These are phyloP conservation scores for Phasianus colchicus DNA, from an alignment of 2,113 vertebrate genomes.

Conservation along the genomic window DNA sequence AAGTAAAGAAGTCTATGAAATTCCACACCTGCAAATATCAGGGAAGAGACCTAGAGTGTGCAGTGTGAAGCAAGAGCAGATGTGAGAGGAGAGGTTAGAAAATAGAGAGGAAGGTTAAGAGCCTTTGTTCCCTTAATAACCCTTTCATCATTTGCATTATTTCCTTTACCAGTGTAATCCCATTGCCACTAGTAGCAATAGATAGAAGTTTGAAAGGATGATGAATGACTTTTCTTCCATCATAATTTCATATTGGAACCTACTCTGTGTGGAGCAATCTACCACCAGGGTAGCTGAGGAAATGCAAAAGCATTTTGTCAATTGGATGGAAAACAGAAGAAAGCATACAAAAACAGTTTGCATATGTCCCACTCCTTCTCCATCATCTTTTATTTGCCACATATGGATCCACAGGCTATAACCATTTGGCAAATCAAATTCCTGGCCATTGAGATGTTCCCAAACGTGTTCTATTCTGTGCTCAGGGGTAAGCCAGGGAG, in stretches of 20 bases:
- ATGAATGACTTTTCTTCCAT: not conserved
- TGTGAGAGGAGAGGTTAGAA: not conserved
- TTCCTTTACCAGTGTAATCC: not conserved
- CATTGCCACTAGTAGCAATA: not conserved
- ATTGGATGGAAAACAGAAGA: not conserved
- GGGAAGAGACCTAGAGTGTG: too few species aligned
- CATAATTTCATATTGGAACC: not conserved
- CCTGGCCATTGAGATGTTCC: not conserved
- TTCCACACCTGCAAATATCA: not conserved
- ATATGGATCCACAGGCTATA: not conserved
- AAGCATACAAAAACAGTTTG: not conserved
- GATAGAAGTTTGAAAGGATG: not conserved
- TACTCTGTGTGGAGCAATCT: not conserved
- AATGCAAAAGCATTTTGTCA: not conserved
- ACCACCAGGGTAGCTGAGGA: not conserved
- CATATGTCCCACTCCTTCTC: not conserved
- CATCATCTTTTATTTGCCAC: not conserved
- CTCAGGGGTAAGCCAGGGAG: not conserved
- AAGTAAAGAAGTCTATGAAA: not conserved
- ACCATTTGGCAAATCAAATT: not conserved
- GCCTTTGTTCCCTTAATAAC: not conserved
- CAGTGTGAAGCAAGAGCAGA: not conserved
- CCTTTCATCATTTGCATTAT: not conserved
- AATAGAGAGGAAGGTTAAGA: not conserved
- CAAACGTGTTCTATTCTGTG: not conserved